A percentile compares a stretch with the other conserved stretches of the same genome.
Conservation (phyloP, 2,888 invertebrate species). For the Lydus trimaculatus region DNA sequence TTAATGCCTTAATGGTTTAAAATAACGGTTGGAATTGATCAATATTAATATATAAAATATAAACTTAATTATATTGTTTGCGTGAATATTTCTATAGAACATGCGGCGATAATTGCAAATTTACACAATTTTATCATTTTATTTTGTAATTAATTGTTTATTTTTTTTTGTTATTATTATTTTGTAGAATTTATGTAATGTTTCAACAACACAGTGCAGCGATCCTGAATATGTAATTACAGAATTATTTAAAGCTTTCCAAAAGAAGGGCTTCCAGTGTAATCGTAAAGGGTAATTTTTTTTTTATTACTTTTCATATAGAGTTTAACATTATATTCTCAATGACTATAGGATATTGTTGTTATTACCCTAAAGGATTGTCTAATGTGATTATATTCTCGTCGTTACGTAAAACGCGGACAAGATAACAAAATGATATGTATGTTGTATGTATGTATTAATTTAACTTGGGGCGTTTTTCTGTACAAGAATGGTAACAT, state of each 20-base stretch:
- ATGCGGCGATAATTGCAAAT: constrained; percentile 2
- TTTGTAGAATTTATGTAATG: constrained; percentile 71
- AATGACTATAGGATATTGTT: constrained; percentile 24
- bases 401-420: neutral
- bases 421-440: constrained; percentile 26
- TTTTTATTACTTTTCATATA: constrained; percentile 1
- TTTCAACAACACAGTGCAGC: constrained; percentile 72
- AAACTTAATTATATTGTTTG: neutral
- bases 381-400: neutral
- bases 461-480: constrained; percentile 34
- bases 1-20: neutral
- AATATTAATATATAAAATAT: constrained; percentile 5
- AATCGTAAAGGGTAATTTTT: constrained; percentile 70
- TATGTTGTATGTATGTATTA: constrained; percentile 31
- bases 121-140: neutral
- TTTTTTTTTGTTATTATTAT: neutral
- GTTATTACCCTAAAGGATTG: neutral
- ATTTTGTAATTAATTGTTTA: neutral
- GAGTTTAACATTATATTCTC: neutral
- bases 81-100: neutral
- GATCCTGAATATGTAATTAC: constrained; percentile 71
- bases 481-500: constrained; percentile 37
- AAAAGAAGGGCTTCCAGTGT: constrained; percentile 69
- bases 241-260: constrained; percentile 68
- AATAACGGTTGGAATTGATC: neutral